phyloP scores from a whole-genome alignment of 1,140 invertebrate genomes.

The Elymnias hypermnestra region DNA sequence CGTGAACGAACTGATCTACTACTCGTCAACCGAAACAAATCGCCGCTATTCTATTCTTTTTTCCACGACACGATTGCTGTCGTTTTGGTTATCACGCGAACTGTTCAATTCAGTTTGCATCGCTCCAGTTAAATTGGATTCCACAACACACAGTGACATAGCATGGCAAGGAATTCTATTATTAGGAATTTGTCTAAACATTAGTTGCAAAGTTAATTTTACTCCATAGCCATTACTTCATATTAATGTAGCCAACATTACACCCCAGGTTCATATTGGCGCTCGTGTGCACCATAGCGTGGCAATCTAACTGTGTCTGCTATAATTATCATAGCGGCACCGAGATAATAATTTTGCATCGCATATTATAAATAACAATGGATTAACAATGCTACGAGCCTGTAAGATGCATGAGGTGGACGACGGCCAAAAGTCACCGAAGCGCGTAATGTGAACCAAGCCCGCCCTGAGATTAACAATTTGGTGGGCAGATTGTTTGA shows the following conservation, averaged over 20 bases:
- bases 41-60: conserved; percentile 39
- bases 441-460: conserved; percentile 44
- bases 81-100: conserved; percentile 35
- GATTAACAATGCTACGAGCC: conserved; percentile 50
- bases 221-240: too few relatives aligned
- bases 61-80: conserved; percentile 45
- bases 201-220: background rate
- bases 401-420: conserved; percentile 53
- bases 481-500: conserved; percentile 46
- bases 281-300: conserved; percentile 28
- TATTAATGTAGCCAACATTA: conserved; percentile 13
- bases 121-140: conserved; percentile 36
- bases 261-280: conserved; percentile 19
- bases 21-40: conserved; percentile 57
- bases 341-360: conserved; percentile 51
- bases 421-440: conserved; percentile 45
- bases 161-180: conserved; percentile 5
- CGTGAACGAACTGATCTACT: conserved; percentile 39
- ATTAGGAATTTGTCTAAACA: too few relatives aligned
- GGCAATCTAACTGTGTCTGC: conserved; percentile 28
- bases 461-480: conserved; percentile 46
- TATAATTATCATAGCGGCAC: conserved; percentile 44
- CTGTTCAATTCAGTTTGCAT: conserved; percentile 30
- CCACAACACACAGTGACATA: conserved; percentile 20
- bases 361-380: conserved; percentile 59